A percentile compares a stretch with the other conserved stretches of the same genome.
Conservation (phyloP, 1,140 invertebrate species). For the Aphidius ervi region DNA sequence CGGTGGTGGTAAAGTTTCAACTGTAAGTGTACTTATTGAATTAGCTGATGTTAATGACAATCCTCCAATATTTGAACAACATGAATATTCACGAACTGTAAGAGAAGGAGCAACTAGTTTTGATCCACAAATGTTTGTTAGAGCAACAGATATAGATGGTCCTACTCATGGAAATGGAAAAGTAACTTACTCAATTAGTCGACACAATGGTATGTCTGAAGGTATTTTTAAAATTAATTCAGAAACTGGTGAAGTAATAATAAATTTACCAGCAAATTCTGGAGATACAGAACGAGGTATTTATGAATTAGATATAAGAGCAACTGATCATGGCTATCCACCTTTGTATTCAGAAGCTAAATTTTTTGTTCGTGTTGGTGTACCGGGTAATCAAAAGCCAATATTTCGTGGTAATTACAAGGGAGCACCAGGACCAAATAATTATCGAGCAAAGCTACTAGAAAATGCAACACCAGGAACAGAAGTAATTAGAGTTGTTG, state of each 20-base stretch:
- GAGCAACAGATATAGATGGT: conserved; percentile 69
- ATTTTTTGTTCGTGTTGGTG: conserved; percentile 67
- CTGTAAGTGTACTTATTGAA: conserved; percentile 67
- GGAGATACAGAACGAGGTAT: conserved; percentile 69
- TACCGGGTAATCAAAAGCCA: conserved; percentile 72
- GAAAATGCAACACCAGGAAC: conserved; percentile 68
- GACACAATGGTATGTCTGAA: conserved; percentile 63
- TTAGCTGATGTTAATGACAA: conserved; percentile 81
- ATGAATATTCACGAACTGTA: conserved; percentile 69
- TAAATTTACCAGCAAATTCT: conserved; percentile 61
- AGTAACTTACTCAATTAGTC: conserved; percentile 64
- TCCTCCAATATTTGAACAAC: conserved; percentile 68
- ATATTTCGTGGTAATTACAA: conserved; percentile 69
- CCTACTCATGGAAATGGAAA: conserved; percentile 64
- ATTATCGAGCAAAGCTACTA: conserved; percentile 64
- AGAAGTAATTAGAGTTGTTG: conserved; percentile 65
- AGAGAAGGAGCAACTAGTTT: conserved; percentile 68
- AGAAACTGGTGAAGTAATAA: conserved; percentile 65
- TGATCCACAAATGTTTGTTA: conserved; percentile 71
- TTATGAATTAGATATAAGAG: conserved; percentile 66
- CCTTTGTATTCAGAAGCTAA: conserved; percentile 63
- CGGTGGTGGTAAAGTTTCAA: conserved; percentile 66
- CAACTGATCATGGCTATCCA: conserved; percentile 69
- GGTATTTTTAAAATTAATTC: conserved; percentile 58
- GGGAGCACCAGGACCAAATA: conserved; percentile 58